A percentile compares a stretch with the other conserved stretches of the same genome.
phyloP scores from a whole-genome alignment of 2,888 invertebrate genomes.

The Brachylomia viminalis region DNA sequence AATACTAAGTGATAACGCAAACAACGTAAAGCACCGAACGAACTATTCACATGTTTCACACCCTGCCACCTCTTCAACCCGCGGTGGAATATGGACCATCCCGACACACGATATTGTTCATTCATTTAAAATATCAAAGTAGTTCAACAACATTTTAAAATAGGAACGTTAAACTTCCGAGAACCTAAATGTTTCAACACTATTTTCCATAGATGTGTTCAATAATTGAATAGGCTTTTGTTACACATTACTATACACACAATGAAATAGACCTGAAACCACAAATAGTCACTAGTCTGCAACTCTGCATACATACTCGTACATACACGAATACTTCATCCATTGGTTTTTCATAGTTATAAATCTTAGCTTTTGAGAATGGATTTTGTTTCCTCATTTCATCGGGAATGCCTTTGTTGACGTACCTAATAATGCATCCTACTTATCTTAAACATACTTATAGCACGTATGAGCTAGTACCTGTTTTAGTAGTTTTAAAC shows the following conservation, averaged over 20 bases:
- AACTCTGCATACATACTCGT: conserved; percentile 48
- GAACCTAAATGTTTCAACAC: neutral
- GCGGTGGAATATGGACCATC: conserved; percentile 47
- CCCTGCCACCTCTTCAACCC: conserved; percentile 31
- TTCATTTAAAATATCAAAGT: conserved; percentile 12
- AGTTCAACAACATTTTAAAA: conserved; percentile 9
- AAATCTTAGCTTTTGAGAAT: conserved; percentile 59
- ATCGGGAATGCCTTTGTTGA: conserved; percentile 62
- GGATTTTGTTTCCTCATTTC: conserved; percentile 59
- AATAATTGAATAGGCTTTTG: conserved; percentile 5
- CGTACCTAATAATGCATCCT: conserved; percentile 57
- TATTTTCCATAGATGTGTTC: conserved; percentile 13
- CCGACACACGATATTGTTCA: conserved; percentile 36
- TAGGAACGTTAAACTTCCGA: neutral
- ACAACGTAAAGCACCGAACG: conserved; percentile 63
- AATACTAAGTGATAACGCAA: conserved; percentile 60
- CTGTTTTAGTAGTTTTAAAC: conserved; percentile 46
- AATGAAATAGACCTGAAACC: conserved; percentile 1
- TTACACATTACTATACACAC: conserved; percentile 14
- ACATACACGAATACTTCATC: conserved; percentile 52
- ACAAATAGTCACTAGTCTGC: conserved; percentile 24
- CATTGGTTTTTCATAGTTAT: conserved; percentile 54
- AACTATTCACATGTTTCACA: conserved; percentile 65
- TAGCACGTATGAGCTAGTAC: conserved; percentile 48
- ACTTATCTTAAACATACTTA: conserved; percentile 40